These are phyloP conservation scores for Xiphophorus maculatus DNA, from an alignment of 2,113 vertebrate genomes.

Conservation along the genomic window DNA sequence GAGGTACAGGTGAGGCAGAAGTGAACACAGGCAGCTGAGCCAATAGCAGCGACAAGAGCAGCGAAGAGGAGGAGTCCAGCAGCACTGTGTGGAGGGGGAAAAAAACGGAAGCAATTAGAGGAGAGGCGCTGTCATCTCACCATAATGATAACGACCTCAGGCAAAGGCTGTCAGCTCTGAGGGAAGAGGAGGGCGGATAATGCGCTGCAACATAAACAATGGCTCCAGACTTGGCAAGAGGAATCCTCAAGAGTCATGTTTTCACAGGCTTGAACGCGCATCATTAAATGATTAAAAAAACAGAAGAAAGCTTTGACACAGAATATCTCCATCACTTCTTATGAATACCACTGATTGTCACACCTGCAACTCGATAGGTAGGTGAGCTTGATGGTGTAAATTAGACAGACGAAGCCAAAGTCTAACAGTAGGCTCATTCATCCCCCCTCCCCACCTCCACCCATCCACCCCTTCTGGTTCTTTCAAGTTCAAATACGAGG, in stretches of 20 bases:
- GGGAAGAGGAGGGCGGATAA: slow-evolving; percentile 46
- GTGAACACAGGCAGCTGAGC: slow-evolving; percentile 80
- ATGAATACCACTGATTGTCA: slow-evolving; percentile 76
- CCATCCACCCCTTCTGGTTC: slow-evolving; percentile 32
- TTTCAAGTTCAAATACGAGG: slow-evolving; percentile 79
- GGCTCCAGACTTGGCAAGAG: slow-evolving; percentile 70
- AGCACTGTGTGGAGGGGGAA: slow-evolving; percentile 71
- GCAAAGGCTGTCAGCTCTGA: slow-evolving; percentile 64
- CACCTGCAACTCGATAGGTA: slow-evolving; percentile 78
- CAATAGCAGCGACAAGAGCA: slow-evolving; percentile 82
- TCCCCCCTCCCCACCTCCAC: slow-evolving; percentile 5
- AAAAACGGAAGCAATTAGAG: slow-evolving; percentile 73
- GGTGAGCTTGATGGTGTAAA: slow-evolving; percentile 64
- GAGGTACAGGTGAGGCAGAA: slow-evolving; percentile 69
- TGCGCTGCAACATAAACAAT: slow-evolving; percentile 76
- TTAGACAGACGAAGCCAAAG: slow-evolving; percentile 69
- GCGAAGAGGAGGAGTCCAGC: slow-evolving; percentile 80
- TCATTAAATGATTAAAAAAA: slow-evolving; percentile 60
- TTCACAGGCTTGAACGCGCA: slow-evolving; percentile 69
- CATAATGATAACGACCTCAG: slow-evolving; percentile 70
- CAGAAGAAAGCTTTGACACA: slow-evolving; percentile 50
- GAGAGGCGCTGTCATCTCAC: slow-evolving; percentile 68
- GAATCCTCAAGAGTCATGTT: slow-evolving; percentile 65
- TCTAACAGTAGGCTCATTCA: slow-evolving; percentile 78
- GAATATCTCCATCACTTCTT: slow-evolving; percentile 58